Percentiles rank a stretch among this genome's conserved stretches.
These are phyloP conservation scores for Euplagia quadripunctaria DNA, from an alignment of 2,888 invertebrate species.

Conservation along the genomic window DNA sequence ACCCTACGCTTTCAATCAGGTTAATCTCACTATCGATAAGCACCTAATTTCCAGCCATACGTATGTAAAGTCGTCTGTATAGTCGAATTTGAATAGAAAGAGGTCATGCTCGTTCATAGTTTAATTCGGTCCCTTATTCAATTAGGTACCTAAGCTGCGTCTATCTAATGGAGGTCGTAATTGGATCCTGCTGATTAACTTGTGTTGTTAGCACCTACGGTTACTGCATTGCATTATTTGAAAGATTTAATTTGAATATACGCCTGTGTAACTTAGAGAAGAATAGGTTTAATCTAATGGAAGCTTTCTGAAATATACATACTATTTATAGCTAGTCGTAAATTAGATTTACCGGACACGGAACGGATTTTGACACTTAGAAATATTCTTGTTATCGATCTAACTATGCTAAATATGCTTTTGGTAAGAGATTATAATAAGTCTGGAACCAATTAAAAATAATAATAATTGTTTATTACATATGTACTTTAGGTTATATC, in stretches of 20 bases:
- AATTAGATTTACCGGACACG: too few relatives aligned
- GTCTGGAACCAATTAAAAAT: too few relatives aligned
- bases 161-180: slow-evolving; percentile 82
- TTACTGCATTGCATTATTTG: slow-evolving; percentile 61
- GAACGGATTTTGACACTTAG: too few relatives aligned
- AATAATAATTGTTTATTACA: too few relatives aligned
- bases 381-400: too few relatives aligned
- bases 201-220: slow-evolving; percentile 77
- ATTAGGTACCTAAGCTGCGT: slow-evolving; percentile 81
- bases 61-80: slow-evolving; percentile 68
- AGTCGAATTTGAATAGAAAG: slow-evolving; percentile 85
- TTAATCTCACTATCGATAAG: slow-evolving; percentile 70
- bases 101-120: slow-evolving; percentile 78
- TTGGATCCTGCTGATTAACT: slow-evolving; percentile 84
- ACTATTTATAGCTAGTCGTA: background rate
- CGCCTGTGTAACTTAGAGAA: slow-evolving; percentile 13
- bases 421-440: too few relatives aligned
- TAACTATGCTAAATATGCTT: too few relatives aligned
- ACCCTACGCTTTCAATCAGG: slow-evolving; percentile 64
- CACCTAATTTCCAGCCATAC: slow-evolving; percentile 65
- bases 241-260: slow-evolving; percentile 62
- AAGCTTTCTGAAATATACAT: background rate
- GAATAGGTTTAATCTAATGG: background rate
- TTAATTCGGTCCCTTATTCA: slow-evolving; percentile 85
- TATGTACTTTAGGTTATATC: too few relatives aligned